Conservation (phyloP, 2,797 vertebrate species). For the Emys orbicularis region DNA sequence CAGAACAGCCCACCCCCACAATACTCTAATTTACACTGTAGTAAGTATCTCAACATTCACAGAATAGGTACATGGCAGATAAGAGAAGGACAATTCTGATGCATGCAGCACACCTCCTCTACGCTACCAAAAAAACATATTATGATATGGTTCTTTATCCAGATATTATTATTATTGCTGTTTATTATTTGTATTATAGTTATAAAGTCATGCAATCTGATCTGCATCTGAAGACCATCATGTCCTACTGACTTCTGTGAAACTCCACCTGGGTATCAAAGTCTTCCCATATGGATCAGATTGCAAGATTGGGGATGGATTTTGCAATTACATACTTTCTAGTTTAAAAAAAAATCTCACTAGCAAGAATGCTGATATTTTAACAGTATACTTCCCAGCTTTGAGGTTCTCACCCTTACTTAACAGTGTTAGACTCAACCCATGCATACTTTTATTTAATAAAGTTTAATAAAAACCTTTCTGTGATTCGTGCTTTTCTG, state of each 20-base stretch:
- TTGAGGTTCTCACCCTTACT: not conserved
- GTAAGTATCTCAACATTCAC: not conserved
- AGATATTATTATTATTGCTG: not conserved
- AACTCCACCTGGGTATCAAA: fast-evolving
- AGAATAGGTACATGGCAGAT: not conserved
- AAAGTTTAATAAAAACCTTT: conserved; percentile 85
- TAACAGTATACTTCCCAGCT: not conserved
- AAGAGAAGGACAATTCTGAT: not conserved
- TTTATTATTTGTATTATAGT: not conserved
- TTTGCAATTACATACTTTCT: not conserved
- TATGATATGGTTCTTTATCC: not conserved
- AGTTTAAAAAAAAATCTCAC: not conserved
- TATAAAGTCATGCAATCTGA: not conserved
- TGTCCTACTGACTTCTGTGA: not conserved
- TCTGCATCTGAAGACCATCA: not conserved
- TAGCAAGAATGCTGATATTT: not conserved
- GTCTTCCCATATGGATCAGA: not conserved
- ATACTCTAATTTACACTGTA: not conserved
- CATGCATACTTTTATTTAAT: conserved; percentile 28
- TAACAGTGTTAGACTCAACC: not conserved
- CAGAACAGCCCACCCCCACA: not conserved
- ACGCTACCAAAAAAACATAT: not conserved
- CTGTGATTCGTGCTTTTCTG: conserved; percentile 92
- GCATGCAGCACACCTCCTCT: not conserved
- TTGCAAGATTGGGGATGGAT: not conserved